These are phyloP conservation scores for Cerceris ruficornis DNA, from an alignment of 2,888 invertebrate species.

Conservation along the genomic window DNA sequence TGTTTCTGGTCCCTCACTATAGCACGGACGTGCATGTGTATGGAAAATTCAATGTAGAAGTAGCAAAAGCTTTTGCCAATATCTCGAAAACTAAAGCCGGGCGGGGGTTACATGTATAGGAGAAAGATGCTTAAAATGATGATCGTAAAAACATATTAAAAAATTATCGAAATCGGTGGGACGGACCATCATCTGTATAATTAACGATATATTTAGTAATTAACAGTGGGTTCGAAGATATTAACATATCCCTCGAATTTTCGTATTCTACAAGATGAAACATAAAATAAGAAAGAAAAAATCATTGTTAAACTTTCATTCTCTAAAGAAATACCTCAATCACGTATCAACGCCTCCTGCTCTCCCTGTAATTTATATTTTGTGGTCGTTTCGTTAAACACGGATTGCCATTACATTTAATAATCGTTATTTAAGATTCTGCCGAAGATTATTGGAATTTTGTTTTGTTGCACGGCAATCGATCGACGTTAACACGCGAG, in stretches of 20 bases:
- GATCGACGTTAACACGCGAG: slow-evolving; percentile 20
- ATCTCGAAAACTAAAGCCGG: too few relatives aligned
- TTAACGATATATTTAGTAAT: too few relatives aligned
- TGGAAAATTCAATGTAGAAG: too few relatives aligned
- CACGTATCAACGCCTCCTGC: not conserved
- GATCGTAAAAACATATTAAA: too few relatives aligned
- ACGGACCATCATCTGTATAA: too few relatives aligned
- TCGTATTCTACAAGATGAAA: not conserved
- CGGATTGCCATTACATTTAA: not conserved
- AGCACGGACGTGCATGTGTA: too few relatives aligned
- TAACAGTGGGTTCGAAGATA: too few relatives aligned
- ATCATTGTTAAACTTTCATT: not conserved
- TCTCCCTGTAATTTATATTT: not conserved
- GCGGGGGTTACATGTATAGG: too few relatives aligned
- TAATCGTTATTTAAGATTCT: not conserved
- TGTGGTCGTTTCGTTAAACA: not conserved
- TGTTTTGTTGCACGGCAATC: not conserved
- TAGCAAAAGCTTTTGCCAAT: too few relatives aligned
- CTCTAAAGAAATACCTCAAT: slow-evolving; percentile 1
- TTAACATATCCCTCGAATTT: not conserved
- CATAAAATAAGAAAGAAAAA: not conserved
- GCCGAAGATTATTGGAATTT: not conserved
- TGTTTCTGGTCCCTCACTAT: too few relatives aligned
- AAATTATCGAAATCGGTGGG: too few relatives aligned
- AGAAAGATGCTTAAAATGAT: too few relatives aligned